Evolutionary conservation across 2,888 invertebrate species (phyloP), one percentile per base, ranked within the genome.

Genomic region (Melipona beecheii): DNA sequence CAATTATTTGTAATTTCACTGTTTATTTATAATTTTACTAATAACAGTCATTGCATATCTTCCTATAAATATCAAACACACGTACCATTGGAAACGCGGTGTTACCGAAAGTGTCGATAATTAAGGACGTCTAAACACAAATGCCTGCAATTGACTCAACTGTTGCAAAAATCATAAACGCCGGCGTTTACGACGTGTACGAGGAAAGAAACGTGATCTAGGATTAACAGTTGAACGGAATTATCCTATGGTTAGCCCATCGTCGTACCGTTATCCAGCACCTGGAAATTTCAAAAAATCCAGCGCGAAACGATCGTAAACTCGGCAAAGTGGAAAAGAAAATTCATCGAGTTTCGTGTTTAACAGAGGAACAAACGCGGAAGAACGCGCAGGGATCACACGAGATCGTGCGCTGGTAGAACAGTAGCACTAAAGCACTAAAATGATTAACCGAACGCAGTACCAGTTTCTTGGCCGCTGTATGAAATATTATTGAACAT

Each of bases 391-490:
- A 65, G 54, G 54, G 13, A 64, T 65, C 5, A 27, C 43, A 9
- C 43, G 49, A 24, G 31, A 50, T 24, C 24, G 43, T 43, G 19
- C 5, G n/a, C 24, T 36, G 24, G n/a, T 65, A 65, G n/a, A 68
- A 31, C 31, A 3, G 69, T 27, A 31, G 31, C 4, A 31, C 4
- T 31, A 31, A 31, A 65, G 70, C 11, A 56, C 52, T 71, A 56
- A 56, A 56, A 56, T 56, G n/a, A 56, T 31, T 66, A 78, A 82
- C 21, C 64, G 76, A 74, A 79, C 75, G 69, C 68, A 77, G 64
- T 56, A 50, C 21, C 24, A 27, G 70, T 73, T 69, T 52, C 60
- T 24, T 27, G 27, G 56, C 24, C 64, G 50, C 31, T 6, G 15
- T 24, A 82, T 66, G 62, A 84, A 69, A 50, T 60, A 65, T 43